Evolutionary conservation across 1,140 invertebrate genomes (phyloP).

Genomic region (Brachionus koreanus): DNA sequence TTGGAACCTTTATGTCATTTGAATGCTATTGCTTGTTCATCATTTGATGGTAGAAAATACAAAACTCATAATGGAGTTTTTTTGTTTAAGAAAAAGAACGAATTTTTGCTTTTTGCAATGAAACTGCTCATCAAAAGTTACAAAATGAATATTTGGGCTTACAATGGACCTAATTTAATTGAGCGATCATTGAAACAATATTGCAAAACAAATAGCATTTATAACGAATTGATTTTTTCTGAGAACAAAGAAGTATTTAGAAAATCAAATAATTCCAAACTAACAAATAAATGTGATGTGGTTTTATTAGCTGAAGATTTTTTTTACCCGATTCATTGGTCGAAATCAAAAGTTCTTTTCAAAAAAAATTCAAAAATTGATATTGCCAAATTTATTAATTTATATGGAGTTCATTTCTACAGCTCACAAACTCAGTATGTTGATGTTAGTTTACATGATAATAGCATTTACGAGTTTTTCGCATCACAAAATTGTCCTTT

Average conservation of each 20-base stretch:
- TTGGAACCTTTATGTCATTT: background rate
- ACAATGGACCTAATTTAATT: background rate
- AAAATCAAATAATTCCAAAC: background rate
- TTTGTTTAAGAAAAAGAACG: background rate
- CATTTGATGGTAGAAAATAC: background rate
- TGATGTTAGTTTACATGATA: background rate
- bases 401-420: background rate
- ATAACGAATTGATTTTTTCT: background rate
- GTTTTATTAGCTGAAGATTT: background rate
- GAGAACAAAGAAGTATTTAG: background rate
- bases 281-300: background rate
- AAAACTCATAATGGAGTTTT: background rate
- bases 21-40: background rate
- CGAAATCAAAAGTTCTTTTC: background rate
- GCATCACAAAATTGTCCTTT: background rate
- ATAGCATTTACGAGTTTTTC: slow-evolving; percentile 5
- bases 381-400: background rate
- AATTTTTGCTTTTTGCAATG: background rate
- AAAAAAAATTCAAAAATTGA: background rate
- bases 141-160: background rate
- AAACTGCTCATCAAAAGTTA: background rate
- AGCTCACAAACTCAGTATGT: background rate
- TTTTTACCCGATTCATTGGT: background rate
- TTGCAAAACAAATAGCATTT: background rate
- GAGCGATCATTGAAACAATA: background rate